phyloP scores from a whole-genome alignment of 2,888 invertebrate genomes.

The Platerodrilus igneus region DNA sequence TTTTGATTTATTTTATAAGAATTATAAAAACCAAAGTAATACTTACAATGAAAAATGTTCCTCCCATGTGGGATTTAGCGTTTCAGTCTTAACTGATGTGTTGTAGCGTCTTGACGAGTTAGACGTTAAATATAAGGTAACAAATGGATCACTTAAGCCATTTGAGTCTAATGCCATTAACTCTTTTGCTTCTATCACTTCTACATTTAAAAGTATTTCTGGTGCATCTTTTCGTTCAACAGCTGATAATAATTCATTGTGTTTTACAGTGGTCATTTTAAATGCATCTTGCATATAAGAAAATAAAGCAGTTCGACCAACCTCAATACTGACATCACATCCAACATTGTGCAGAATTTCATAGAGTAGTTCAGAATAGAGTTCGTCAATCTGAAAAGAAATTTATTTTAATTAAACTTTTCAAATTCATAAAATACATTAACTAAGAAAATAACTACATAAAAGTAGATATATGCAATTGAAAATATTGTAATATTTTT shows the following conservation, averaged over 20 bases:
- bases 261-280: constrained; percentile 71
- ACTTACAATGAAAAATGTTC: constrained; percentile 95
- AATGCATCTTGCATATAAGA: constrained; percentile 77
- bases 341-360: constrained; percentile 82
- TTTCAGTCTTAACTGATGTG: constrained; percentile 86
- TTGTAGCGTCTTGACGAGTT: constrained; percentile 74
- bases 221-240: constrained; percentile 79
- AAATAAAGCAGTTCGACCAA: constrained; percentile 64
- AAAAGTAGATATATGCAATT: too few species aligned
- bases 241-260: constrained; percentile 63
- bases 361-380: constrained; percentile 78
- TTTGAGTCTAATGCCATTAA: constrained; percentile 80
- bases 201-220: constrained; percentile 76
- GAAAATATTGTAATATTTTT: too few species aligned
- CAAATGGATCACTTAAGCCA: constrained; percentile 96
- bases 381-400: constrained; percentile 73
- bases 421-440: constrained; percentile 1
- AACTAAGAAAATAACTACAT: constrained; percentile 1
- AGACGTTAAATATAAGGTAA: constrained; percentile 82
- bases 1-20: neutral
- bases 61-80: constrained; percentile 91
- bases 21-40: constrained; percentile 6
- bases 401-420: too few species aligned
- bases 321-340: constrained; percentile 67
- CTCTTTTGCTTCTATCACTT: constrained; percentile 83